Conservation (phyloP, 2,113 vertebrate genomes). For the Mustela nigripes region DNA sequence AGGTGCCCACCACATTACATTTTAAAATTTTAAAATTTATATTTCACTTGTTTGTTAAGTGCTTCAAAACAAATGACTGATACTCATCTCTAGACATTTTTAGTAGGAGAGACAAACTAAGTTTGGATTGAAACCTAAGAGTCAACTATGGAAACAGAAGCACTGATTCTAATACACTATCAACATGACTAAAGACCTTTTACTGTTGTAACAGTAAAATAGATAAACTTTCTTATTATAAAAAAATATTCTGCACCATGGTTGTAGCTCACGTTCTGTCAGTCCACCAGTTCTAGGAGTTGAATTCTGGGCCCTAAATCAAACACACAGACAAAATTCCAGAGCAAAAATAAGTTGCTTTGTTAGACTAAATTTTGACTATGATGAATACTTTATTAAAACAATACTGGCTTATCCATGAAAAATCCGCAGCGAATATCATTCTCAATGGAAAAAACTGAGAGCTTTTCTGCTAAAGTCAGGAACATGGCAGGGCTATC, state of each 20-base stretch:
- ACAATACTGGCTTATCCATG: background rate
- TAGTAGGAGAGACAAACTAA: background rate
- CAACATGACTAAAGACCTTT: background rate
- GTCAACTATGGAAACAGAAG: background rate
- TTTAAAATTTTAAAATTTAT: background rate
- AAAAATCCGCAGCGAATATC: no score
- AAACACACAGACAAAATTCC: background rate
- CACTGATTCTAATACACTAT: background rate
- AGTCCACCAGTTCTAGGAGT: background rate
- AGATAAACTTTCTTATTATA: background rate
- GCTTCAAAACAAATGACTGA: slow-evolving; percentile 19
- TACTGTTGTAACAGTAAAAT: background rate
- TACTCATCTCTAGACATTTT: background rate
- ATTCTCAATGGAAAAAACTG: no score
- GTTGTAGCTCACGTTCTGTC: background rate
- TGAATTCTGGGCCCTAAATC: background rate
- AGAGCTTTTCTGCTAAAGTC: no score
- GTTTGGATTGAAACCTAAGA: background rate
- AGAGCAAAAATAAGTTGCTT: background rate
- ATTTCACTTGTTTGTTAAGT: background rate
- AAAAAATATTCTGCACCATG: background rate
- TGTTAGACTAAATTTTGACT: background rate
- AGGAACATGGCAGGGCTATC: no score
- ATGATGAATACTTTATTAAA: background rate
- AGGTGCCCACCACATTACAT: no score